These are phyloP conservation scores for Scophthalmus maximus DNA, from an alignment of 2,113 vertebrate genomes.

Conservation along the genomic window DNA sequence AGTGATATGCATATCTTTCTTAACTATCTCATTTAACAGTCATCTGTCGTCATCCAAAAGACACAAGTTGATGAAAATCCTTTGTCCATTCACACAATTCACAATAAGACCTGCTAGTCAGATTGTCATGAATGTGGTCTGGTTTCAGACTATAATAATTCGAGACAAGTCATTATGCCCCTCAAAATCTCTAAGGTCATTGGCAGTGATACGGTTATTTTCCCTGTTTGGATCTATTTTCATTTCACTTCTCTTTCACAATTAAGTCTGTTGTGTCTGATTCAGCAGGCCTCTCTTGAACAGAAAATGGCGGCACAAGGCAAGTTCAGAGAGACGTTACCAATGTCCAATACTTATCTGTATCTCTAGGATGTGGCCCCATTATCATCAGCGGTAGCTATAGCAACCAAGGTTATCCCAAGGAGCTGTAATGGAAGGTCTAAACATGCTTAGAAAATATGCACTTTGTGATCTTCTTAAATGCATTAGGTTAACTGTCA, in stretches of 20 bases:
- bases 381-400: conserved; percentile 2
- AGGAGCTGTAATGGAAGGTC: background rate
- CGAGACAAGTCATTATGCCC: background rate
- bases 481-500: background rate
- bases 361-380: background rate
- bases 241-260: background rate
- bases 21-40: background rate
- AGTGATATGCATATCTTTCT: background rate
- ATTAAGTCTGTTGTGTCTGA: background rate
- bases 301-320: background rate
- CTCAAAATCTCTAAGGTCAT: too few relatives aligned
- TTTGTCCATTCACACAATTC: too few relatives aligned
- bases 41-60: background rate
- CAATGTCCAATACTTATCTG: background rate
- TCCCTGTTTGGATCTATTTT: too few relatives aligned
- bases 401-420: background rate
- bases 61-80: background rate
- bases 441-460: background rate
- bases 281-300: background rate
- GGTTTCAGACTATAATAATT: background rate
- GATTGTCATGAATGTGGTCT: background rate
- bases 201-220: too few relatives aligned
- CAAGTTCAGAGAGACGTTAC: background rate
- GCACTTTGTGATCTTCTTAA: background rate
- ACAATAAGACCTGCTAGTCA: too few relatives aligned